Base-by-base conservation (phyloP, 2,113 vertebrate species). In the Numenius arquata region DNA sequence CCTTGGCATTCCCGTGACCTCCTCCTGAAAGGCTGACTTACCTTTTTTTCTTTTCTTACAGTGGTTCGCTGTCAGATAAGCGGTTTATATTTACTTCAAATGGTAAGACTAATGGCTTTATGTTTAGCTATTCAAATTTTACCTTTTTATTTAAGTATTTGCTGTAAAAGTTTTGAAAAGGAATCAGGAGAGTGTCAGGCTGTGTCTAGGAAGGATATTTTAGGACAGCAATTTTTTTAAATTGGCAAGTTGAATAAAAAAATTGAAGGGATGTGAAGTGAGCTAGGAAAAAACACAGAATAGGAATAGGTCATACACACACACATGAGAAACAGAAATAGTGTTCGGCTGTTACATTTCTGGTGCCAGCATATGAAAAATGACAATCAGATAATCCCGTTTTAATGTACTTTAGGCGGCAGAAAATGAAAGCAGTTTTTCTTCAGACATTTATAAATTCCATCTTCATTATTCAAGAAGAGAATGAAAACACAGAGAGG, bases 61-160 rank as follows among this genome's bases (percentile, higher is more conserved):
- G 99, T 43, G 99, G 98, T 36, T 99, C 99, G 26, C 96, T 99
- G 92, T 99, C 99, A 32, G 98, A 98, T 74, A 98, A 98, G 58
- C 96, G 98, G 87, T 98, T 99, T 98, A 97, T 98, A 29, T 99
- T 99, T 95, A 96, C 95, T 95, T 98, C 98, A 18, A 96, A 98
- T 21, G 98, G 99, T 99, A 98, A 99, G 99, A 89, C 94, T 61
- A 74, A 92, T 65, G 48, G 47, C 74, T 84, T 96, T 94, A 67
- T 84, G 95, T 93, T 85, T 85, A 75, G 34, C 48, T 71, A 47
- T 52, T 91, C 45, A 66, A 70, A 74, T 52, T 23, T 68, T 74
- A 40, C 59, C 53, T 76, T 91, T 75, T 71, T 63, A 48, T 65
- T 91, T 53, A 38, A 93, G 26, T 73, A 20, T 95, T 91, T 93